phyloP scores from a whole-genome alignment of 2,888 invertebrate genomes.

The Drosophila neutralis region DNA sequence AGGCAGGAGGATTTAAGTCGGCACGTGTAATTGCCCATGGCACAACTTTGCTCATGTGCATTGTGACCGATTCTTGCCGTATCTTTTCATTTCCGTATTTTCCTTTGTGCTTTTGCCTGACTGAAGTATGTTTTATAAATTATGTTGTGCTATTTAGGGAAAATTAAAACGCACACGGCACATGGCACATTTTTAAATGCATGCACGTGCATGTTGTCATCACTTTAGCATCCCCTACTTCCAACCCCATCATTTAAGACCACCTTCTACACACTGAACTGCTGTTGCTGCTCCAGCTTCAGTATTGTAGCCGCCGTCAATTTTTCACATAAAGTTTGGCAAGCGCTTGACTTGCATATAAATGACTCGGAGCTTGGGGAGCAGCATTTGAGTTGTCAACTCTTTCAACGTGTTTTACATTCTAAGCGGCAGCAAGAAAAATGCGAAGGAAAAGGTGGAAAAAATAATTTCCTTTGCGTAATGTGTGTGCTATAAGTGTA shows the following conservation, averaged over 20 bases:
- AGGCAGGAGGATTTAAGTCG: conserved; percentile 35
- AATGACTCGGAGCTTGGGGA: conserved; percentile 66
- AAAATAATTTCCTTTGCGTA: conserved; percentile 75
- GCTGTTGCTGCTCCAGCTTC: conserved; percentile 23
- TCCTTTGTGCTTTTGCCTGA: conserved; percentile 23
- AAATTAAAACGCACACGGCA: conserved; percentile 73
- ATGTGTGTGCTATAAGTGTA: conserved; percentile 36
- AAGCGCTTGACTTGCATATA: conserved; percentile 79
- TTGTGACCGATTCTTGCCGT: conserved; percentile 11
- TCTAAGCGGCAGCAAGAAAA: conserved; percentile 59
- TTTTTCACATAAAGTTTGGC: conserved; percentile 80
- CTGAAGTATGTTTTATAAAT: conserved; percentile 69
- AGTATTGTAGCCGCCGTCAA: conserved; percentile 63
- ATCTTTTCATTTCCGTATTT: conserved; percentile 33
- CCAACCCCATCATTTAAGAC: conserved; percentile 5
- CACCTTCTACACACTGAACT: conserved; percentile 14
- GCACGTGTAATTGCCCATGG: conserved; percentile 73
- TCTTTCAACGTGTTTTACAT: conserved; percentile 80
- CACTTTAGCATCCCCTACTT: conserved; percentile 31
- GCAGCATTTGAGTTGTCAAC: conserved; percentile 73
- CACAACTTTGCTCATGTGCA: conserved; percentile 22
- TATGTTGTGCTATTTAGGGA: conserved; percentile 72
- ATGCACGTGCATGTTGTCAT: conserved; percentile 74
- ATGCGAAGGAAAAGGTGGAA: conserved; percentile 45
- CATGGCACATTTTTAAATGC: conserved; percentile 75